Evolutionary conservation across 2,888 invertebrate species (phyloP), one percentile per base, ranked within the genome.

Genomic region (Phytoseiulus persimilis): DNA sequence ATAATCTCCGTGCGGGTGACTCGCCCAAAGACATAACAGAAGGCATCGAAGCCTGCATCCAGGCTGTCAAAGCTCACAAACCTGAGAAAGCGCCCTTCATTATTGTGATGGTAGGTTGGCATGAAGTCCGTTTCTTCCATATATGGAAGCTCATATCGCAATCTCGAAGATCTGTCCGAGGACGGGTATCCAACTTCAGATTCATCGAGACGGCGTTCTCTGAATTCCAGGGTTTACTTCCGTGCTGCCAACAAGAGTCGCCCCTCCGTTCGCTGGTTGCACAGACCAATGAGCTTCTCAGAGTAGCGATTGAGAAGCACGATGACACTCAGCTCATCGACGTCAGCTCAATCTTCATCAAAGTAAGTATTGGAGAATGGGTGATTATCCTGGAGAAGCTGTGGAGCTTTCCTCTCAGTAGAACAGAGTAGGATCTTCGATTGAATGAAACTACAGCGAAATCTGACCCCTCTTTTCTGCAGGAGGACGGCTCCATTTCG

Each of bases 401-500:
- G n/a, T n/a, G n/a, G n/a, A n/a, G n/a, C n/a, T n/a, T n/a, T n/a
- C n/a, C n/a, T n/a, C n/a, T n/a, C n/a, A n/a, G n/a, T n/a, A n/a
- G n/a, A n/a, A n/a, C n/a, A n/a, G n/a, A n/a, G n/a, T n/a, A n/a
- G n/a, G n/a, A n/a, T n/a, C n/a, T n/a, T n/a, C n/a, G n/a, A n/a
- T n/a, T n/a, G n/a, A n/a, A n/a, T n/a, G 39, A 39, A 39, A 39
- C 3, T 3, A 9, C 39, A 39, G 3, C 9, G 39, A 39, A 39
- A 39, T 39, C 39, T 3, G 3, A 6, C 9, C 5, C 39, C 33
- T 32, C 33, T 89, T 94, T 96, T 91, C 94, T 96, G 90, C 95
- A 96, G 93, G 94, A 94, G 89, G 92, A 93, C 89, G 93, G 96
- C 2, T 95, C 95, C 87, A 96, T 97, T 90, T 96, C 96, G 92